Evolutionary conservation across 35 echinoderm and acorn worm genomes (phyloP).

Genomic region (Hemicentrotus pulcherrimus): DNA sequence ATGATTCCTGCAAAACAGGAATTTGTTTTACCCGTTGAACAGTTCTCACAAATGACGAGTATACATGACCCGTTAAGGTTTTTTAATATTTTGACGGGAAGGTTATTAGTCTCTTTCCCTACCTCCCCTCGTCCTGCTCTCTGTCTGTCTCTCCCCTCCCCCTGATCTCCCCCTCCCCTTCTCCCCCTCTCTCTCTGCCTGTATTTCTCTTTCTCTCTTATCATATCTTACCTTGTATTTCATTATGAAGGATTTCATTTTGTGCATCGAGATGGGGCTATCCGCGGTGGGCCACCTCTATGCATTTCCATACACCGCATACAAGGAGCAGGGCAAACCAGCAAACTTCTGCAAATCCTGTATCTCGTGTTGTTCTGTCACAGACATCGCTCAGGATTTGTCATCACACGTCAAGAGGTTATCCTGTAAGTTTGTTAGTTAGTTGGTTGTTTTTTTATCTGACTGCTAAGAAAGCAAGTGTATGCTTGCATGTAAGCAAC

Average conservation of each 20-base stretch:
- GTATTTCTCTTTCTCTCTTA: background rate
- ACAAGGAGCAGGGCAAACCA: slow-evolving; percentile 36
- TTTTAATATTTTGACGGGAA: no score
- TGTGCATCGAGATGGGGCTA: slow-evolving; percentile 56
- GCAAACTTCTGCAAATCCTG: slow-evolving; percentile 47
- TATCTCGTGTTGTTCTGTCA: slow-evolving; percentile 29
- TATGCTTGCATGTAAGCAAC: no score
- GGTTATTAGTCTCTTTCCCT: no score
- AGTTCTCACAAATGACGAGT: no score
- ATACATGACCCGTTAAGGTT: no score
- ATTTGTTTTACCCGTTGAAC: no score
- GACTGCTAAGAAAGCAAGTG: background rate
- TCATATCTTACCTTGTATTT: background rate
- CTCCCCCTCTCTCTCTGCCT: background rate
- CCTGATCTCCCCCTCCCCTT: background rate
- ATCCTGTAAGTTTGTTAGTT: background rate
- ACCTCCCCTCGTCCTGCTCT: no score
- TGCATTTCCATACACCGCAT: slow-evolving; percentile 53
- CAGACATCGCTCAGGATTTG: slow-evolving; percentile 33
- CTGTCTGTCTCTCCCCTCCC: background rate
- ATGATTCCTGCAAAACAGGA: no score
- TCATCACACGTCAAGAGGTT: background rate
- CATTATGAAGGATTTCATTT: slow-evolving; percentile 42
- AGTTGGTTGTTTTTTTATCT: background rate
- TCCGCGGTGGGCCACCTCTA: slow-evolving; percentile 60